Evolutionary conservation across 2,113 vertebrate genomes (phyloP).

Genomic region (Protobothrops flavoviridis): DNA sequence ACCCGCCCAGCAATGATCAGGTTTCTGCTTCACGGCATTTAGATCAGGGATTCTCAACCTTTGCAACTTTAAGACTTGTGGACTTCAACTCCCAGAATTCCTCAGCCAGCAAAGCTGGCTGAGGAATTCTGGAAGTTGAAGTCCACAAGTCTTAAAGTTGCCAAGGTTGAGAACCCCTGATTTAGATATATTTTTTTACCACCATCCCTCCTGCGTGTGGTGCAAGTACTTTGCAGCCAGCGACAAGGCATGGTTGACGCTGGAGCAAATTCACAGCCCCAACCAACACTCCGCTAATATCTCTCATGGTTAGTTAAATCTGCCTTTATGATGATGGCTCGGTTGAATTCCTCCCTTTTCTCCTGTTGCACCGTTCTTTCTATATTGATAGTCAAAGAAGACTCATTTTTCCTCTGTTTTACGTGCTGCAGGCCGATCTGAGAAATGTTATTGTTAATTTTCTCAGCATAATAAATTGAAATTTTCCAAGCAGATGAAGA

Average conservation of each 20-base stretch:
- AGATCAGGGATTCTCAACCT: too few species aligned
- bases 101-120: too few species aligned
- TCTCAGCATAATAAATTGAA: neutral
- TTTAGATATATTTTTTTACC: neutral
- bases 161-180: too few species aligned
- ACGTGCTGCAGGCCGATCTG: neutral
- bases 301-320: neutral
- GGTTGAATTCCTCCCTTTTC: neutral
- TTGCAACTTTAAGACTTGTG: too few species aligned
- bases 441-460: neutral
- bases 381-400: neutral
- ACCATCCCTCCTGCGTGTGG: neutral
- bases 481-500: neutral
- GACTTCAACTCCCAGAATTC: too few species aligned
- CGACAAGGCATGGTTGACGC: neutral
- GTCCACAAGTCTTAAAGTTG: too few species aligned
- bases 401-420: neutral
- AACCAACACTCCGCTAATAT: neutral
- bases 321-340: neutral
- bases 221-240: neutral
- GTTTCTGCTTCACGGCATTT: neutral
- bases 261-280: neutral
- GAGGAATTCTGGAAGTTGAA: too few species aligned
- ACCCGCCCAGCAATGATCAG: fast-evolving
- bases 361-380: neutral